Base-by-base conservation (phyloP, 1,140 invertebrate genomes). In the Halesus radiatus region DNA sequence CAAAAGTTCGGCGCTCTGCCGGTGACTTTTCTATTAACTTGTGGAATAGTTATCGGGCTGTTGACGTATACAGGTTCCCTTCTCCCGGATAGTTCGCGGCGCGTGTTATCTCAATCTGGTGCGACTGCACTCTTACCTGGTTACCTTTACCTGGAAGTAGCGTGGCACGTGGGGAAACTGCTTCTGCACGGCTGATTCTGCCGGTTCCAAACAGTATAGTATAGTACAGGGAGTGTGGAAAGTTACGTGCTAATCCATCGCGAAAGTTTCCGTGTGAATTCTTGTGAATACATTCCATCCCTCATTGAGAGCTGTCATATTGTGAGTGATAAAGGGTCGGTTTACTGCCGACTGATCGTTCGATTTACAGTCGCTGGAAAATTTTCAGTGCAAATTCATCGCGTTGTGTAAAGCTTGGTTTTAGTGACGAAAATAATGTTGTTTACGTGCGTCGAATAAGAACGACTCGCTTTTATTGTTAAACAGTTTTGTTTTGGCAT, bases 371-470 rank as follows among this genome's bases (percentile, higher is more conserved):
- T 56, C 3, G 13, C 54, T 22, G n/a, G 54, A 56, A 56, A 56
- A 20, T 56, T 56, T 56, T 56, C n/a, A 56, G 54, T 6, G 22
- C 54, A 20, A 56, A n/a, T n/a, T 18, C 20, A 56, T 56, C 53
- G n/a, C 54, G 54, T 20, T 22, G 54, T 56, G n/a, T 18, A 22
- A 56, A 56, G 54, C 54, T 56, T 56, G n/a, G n/a, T 56, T 18
- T 56, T 22, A 18, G 54, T 20, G n/a, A 56, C n/a, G 22, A 56
- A 22, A 56, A 22, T 56, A 56, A 56, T 56, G 54, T 56, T 56
- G 54, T 56, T 56, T 56, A 56, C 54, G 54, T 56, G 54, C 54
- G 54, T 22, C 4, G 7, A 56, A 56, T 56, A 56, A 56, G 54
- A 56, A 22, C 54, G 54, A 56, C 54, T 56, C 54, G 54, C 54